Base-by-base conservation (phyloP, 2,888 invertebrate genomes). In the Platycheirus rosarum region DNA sequence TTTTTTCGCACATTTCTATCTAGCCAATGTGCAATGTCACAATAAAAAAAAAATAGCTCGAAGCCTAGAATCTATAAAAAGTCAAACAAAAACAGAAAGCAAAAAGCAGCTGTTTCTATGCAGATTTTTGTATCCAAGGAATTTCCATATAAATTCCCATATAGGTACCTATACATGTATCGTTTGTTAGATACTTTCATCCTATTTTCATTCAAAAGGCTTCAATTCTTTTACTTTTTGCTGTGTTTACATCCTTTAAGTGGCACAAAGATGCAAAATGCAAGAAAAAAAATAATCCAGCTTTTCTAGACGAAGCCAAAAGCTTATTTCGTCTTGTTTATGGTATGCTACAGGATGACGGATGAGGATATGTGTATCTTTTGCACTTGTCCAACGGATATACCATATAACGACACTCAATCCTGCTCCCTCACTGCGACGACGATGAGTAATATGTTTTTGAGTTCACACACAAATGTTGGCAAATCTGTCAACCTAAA, bases 61-160 rank as follows among this genome's bases (percentile, higher is more conserved):
- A 46, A 53, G 57, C 65, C 63, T 32, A 46, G 53, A 53, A 32
- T 14, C 42, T 32, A 62, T 14, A 57, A 37, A 0, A 32, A 7
- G 6, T 20, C 42, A 44, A 8, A 46, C 1, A 32, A 44, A 29
- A 55, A 66, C 13, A 53, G 32, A 26, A 26, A 48, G 13, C 42
- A 26, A 29, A 73, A 40, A 69, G 74, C 80, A 80, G 75, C 80
- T 80, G 80, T 76, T 80, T 80, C 76, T 46, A 80, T 80, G 79
- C 75, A 75, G 70, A 66, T 46, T 80, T 44, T 6, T 23, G 26
- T 60, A 37, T 46, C 46, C 7, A 53, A 53, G 37, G 14, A 62
- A 70, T 75, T 80, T 53, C 23, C 48, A 46, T 29, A 48, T 7
- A 63, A 23, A 42, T 62, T 62, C 42, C 9, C 13, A 42, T 62